These are phyloP conservation scores for Silvanus unidentatus DNA, from an alignment of 2,888 invertebrate species.

Conservation along the genomic window DNA sequence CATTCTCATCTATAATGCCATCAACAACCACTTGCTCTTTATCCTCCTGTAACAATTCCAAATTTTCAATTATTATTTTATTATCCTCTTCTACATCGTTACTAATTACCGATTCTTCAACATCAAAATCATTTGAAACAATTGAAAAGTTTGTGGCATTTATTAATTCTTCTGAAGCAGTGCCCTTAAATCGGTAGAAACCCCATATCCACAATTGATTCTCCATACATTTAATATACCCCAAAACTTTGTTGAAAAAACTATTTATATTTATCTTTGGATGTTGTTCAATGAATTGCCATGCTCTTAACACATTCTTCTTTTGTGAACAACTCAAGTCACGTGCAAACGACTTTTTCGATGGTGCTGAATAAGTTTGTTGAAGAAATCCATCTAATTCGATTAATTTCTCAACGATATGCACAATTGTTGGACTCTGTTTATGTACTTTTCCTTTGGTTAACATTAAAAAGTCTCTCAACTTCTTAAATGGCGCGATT, in stretches of 20 bases:
- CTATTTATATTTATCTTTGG: constrained; percentile 42
- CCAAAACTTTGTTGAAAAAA: constrained; percentile 41
- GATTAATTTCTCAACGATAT: constrained; percentile 38
- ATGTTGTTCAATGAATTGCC: constrained; percentile 40
- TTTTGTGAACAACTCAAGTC: constrained; percentile 41
- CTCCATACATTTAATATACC: constrained; percentile 44
- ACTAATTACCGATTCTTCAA: too few species aligned
- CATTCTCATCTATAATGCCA: too few species aligned
- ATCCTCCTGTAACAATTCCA: too few species aligned
- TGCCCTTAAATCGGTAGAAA: constrained; percentile 36
- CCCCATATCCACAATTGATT: constrained; percentile 46
- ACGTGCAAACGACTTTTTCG: constrained; percentile 36
- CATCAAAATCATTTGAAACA: constrained; percentile 5
- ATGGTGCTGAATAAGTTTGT: constrained; percentile 28
- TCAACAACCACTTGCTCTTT: too few species aligned
- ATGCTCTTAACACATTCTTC: constrained; percentile 40
- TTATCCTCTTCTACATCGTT: too few species aligned
- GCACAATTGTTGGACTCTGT: constrained; percentile 25
- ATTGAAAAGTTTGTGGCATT: constrained; percentile 36
- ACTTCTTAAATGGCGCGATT: constrained; percentile 41
- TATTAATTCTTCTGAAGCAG: constrained; percentile 35
- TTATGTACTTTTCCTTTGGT: constrained; percentile 34
- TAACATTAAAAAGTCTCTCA: constrained; percentile 37
- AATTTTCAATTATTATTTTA: too few species aligned
- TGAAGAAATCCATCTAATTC: constrained; percentile 38